Percentiles rank a stretch among this genome's conserved stretches.
These are phyloP conservation scores for Pollenia amentaria DNA, from an alignment of 2,888 invertebrate species.

Conservation along the genomic window DNA sequence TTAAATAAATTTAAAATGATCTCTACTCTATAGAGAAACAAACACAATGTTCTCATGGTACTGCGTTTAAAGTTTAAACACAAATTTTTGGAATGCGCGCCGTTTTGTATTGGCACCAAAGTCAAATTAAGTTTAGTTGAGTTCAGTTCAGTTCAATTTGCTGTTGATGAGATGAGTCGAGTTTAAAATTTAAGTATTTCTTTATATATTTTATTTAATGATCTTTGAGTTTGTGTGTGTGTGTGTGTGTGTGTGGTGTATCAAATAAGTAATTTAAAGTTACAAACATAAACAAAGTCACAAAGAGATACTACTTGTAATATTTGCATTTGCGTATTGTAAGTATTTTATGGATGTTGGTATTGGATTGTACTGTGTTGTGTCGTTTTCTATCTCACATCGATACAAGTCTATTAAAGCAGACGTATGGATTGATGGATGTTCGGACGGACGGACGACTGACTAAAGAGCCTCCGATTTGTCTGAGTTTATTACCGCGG, in stretches of 20 bases:
- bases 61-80: conserved; percentile 39
- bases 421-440: conserved; percentile 18
- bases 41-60: conserved; percentile 29
- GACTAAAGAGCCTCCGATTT: conserved; percentile 62
- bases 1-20: conserved; percentile 57
- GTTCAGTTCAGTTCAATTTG: neutral
- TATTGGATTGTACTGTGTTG: neutral
- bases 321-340: conserved; percentile 33
- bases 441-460: conserved; percentile 30
- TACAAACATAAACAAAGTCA: conserved; percentile 12
- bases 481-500: conserved; percentile 61
- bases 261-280: conserved; percentile 53
- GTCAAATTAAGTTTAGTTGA: conserved; percentile 27
- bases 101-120: conserved; percentile 17
- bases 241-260: conserved; percentile 26
- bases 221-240: neutral
- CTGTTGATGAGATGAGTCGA: conserved; percentile 13
- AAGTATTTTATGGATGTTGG: neutral
- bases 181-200: conserved; percentile 20
- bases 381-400: conserved; percentile 10
- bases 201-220: neutral
- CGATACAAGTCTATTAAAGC: conserved; percentile 18
- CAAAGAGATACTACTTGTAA: conserved; percentile 25
- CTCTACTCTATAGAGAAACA: neutral
- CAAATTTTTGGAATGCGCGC: conserved; percentile 21